Evolutionary conservation across 2,113 vertebrate genomes (phyloP), one percentile per base, ranked within the genome.

Genomic region (Lophochroa leadbeateri): DNA sequence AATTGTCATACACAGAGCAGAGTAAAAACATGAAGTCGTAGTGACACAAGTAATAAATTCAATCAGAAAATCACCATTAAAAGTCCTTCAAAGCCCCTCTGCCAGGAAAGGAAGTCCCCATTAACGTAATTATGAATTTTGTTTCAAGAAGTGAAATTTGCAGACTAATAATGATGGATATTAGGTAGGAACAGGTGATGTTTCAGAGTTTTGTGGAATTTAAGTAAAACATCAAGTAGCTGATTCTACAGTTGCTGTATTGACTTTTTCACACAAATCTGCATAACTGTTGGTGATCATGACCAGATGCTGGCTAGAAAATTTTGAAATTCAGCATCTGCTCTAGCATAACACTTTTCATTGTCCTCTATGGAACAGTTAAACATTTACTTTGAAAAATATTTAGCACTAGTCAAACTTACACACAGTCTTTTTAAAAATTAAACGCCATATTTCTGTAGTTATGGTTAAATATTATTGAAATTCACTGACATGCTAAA

Each of bases 91-190:
- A 92, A 92, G 29, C 50, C 60, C 28, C 57, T 74, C 35, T 79
- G 27, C n/a, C 43, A 91, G 63, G 46, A 84, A 93, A 67, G 23
- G 86, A 83, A 49, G 1, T 60, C 17, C 37, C 37, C 1, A 79
- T 91, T 95, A 93, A 5, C 71, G 76, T 92, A 91, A 88, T 83
- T 76, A 88, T 44, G 9, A 84, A 71, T 90, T 95, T 93, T 74
- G 9, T 77, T 94, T 95, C 68, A 89, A 55, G 58, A 92, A 82
- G 5, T 85, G 10, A 90, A 92, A 84, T 23, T 88, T 82, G 5
- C 18, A 86, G 74, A 57, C n/a, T 70, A 82, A 58, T 37, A 81
- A 47, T 69, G 20, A 44, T 55, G 25, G 23, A 15, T 86, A 20
- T 68, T 63, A 71, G 44, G 37, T 86, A 41, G 8, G 8, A 33